Evolutionary conservation across 2,113 vertebrate species (phyloP).

Genomic region (Melanerpes aurifrons): DNA sequence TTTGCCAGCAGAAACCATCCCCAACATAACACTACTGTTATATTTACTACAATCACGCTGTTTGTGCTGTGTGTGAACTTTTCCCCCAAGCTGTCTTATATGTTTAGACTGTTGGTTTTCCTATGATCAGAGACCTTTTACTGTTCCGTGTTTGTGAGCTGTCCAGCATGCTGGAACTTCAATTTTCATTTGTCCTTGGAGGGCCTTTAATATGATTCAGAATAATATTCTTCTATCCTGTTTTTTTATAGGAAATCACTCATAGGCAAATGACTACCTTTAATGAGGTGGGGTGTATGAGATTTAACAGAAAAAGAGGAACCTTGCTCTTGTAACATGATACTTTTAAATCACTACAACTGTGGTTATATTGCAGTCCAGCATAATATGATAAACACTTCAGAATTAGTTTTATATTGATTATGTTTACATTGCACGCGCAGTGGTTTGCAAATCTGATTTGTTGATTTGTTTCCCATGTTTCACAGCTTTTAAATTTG

Average conservation of each 20-base stretch:
- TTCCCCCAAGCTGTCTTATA: constrained; percentile 3
- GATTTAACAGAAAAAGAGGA: neutral
- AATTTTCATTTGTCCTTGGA: neutral
- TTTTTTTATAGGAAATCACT: neutral
- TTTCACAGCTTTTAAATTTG: constrained; percentile 25
- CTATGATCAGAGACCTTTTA: neutral
- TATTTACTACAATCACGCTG: neutral
- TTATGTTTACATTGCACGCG: neutral
- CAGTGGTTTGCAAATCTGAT: neutral
- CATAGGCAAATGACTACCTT: neutral
- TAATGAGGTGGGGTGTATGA: neutral
- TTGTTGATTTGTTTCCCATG: constrained; percentile 1
- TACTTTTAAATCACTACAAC: too few relatives aligned
- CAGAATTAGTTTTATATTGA: neutral
- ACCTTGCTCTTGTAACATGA: neutral
- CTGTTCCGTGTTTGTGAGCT: neutral
- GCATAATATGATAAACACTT: neutral
- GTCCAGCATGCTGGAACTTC: neutral
- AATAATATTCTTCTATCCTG: neutral
- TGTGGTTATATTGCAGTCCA: neutral
- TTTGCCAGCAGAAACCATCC: constrained; percentile 1
- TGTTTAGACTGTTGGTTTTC: neutral
- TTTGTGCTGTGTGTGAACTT: constrained; percentile 45
- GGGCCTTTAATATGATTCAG: neutral
- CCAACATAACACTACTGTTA: neutral